Conservation (phyloP, 2,797 vertebrate genomes). For the Intellagama lesueurii region DNA sequence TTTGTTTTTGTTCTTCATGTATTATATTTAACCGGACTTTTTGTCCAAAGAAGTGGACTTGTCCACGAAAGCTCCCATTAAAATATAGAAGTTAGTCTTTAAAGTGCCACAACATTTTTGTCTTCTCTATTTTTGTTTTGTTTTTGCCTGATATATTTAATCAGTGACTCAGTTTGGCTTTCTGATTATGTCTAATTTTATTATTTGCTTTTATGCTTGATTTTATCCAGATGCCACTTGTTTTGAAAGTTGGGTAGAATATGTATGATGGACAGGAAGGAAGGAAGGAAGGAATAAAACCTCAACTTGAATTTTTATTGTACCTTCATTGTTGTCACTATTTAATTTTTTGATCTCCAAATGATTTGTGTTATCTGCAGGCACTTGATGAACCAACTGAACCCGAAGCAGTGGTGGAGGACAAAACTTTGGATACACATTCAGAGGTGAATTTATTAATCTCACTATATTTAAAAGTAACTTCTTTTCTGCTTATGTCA, state of each 20-base stretch:
- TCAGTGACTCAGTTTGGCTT: neutral
- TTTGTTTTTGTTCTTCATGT: too few species aligned
- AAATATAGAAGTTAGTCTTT: too few species aligned
- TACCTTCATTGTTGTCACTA: neutral
- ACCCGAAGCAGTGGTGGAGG: constrained; percentile 60
- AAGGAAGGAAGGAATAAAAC: neutral
- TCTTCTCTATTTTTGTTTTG: too few species aligned
- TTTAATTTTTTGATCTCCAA: constrained; percentile 40
- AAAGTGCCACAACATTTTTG: too few species aligned
- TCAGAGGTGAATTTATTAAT: constrained; percentile 76
- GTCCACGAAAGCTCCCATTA: neutral
- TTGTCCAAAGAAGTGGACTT: too few species aligned
- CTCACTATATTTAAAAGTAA: neutral
- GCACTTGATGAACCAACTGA: constrained; percentile 81
- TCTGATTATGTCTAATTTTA: neutral
- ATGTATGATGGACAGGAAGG: neutral
- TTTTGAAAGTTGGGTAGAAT: neutral
- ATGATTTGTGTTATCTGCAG: constrained; percentile 71
- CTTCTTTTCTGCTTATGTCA: neutral
- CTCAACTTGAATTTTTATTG: neutral
- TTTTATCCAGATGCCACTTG: neutral
- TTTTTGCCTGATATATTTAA: neutral
- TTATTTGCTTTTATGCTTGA: neutral
- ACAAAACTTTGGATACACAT: constrained; percentile 77
- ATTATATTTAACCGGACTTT: too few species aligned